A percentile compares a stretch with the other conserved stretches of the same genome.
Conservation (phyloP, 2,888 invertebrate genomes). For the Morpho helenor region DNA sequence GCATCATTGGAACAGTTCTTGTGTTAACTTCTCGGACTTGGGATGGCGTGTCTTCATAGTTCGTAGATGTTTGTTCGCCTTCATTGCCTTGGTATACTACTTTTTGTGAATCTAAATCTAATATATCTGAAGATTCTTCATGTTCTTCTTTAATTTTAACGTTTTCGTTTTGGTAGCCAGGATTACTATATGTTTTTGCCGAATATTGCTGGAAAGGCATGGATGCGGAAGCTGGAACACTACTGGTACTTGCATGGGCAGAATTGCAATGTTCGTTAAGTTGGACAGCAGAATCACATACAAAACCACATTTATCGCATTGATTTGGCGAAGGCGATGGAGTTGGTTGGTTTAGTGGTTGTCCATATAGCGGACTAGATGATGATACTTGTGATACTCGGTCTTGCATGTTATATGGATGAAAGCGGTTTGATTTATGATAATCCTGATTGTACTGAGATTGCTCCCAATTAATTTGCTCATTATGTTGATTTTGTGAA, state of each 20-base stretch:
- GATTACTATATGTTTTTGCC: slow-evolving; percentile 66
- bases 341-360: slow-evolving; percentile 82
- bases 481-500: slow-evolving; percentile 69
- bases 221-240: slow-evolving; percentile 59
- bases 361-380: slow-evolving; percentile 78
- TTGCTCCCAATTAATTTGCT: slow-evolving; percentile 72
- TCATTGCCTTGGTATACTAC: slow-evolving; percentile 86
- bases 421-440: slow-evolving; percentile 66
- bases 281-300: slow-evolving; percentile 86
- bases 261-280: slow-evolving; percentile 86
- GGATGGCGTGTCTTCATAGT: slow-evolving; percentile 58
- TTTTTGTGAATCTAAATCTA: slow-evolving; percentile 93
- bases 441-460: slow-evolving; percentile 69
- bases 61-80: slow-evolving; percentile 60
- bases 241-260: slow-evolving; percentile 78
- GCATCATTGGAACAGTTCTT: slow-evolving; percentile 80
- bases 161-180: slow-evolving; percentile 68
- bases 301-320: slow-evolving; percentile 91
- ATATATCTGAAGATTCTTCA: slow-evolving; percentile 87
- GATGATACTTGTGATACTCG: slow-evolving; percentile 74
- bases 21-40: slow-evolving; percentile 67
- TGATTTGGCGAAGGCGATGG: slow-evolving; percentile 86
- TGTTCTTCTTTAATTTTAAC: slow-evolving; percentile 81
- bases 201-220: slow-evolving; percentile 76
- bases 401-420: slow-evolving; percentile 77